Conservation (phyloP, 37 sponge, comb jelly and placozoan species). For the Sycon ciliatum region DNA sequence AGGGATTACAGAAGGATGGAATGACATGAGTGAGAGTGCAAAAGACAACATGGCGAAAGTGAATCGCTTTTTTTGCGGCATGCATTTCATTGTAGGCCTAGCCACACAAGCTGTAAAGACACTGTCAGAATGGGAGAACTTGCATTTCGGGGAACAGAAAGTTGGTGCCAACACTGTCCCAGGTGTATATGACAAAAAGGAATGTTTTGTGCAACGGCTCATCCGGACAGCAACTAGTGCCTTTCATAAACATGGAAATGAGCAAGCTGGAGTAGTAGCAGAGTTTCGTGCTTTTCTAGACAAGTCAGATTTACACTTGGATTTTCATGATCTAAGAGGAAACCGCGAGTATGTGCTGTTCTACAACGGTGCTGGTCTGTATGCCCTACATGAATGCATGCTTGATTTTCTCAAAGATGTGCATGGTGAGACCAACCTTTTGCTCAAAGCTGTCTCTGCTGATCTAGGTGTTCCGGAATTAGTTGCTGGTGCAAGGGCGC, state of each 20-base stretch:
- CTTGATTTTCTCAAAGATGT: conserved; percentile 17
- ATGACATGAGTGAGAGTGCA: conserved; percentile 11
- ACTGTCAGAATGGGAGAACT: conserved; percentile 32
- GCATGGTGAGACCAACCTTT: background rate
- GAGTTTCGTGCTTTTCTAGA: background rate
- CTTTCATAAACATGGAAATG: conserved; percentile 31
- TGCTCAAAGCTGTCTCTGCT: conserved; percentile 1
- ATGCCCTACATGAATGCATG: background rate
- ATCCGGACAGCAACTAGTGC: conserved; percentile 42
- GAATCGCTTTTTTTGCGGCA: conserved; percentile 48
- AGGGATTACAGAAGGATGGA: conserved; percentile 16
- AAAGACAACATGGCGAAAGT: conserved; percentile 16
- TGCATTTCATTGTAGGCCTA: conserved; percentile 48
- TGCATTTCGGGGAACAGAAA: background rate
- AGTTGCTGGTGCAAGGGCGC: conserved; percentile 11
- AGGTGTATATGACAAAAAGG: background rate
- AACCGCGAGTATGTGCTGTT: conserved; percentile 12
- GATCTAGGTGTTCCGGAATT: background rate
- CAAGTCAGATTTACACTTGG: background rate
- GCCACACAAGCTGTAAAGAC: conserved; percentile 20
- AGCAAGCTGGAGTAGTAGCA: conserved; percentile 23
- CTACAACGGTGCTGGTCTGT: background rate
- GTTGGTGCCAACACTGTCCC: background rate
- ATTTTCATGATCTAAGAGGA: background rate
- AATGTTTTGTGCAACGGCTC: conserved; percentile 32